Evolutionary conservation across 2,113 vertebrate genomes (phyloP).

Genomic region (Melozone crissalis): DNA sequence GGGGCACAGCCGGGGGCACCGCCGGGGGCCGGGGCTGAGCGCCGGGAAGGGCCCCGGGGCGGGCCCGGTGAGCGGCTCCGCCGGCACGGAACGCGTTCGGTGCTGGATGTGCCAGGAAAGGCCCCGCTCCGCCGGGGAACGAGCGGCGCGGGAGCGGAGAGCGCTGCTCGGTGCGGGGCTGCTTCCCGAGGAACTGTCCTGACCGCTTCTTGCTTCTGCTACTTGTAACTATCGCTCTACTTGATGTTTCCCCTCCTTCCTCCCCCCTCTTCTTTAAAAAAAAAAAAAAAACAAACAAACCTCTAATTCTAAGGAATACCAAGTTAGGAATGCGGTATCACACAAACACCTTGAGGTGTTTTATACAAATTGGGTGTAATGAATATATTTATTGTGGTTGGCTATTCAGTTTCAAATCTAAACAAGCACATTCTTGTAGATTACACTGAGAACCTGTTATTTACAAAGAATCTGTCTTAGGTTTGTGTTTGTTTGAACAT

Average conservation of each 20-base stretch:
- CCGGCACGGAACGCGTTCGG: rapidly evolving
- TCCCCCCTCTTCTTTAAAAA: rapidly evolving
- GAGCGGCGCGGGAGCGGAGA: not conserved
- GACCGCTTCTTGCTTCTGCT: not conserved
- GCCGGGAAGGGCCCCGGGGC: not conserved
- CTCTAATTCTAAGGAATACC: not conserved
- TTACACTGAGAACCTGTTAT: no score
- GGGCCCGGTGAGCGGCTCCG: not conserved
- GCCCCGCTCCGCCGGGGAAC: rapidly evolving
- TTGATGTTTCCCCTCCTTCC: not conserved
- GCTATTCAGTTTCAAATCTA: not conserved
- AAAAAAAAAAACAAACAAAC: not conserved
- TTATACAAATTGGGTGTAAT: not conserved
- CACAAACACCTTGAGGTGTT: not conserved
- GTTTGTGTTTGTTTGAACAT: not conserved
- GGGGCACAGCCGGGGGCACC: not conserved
- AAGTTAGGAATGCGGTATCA: rapidly evolving
- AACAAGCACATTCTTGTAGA: rapidly evolving
- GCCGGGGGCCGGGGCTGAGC: not conserved
- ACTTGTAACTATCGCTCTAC: rapidly evolving
- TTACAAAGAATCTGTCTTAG: not conserved
- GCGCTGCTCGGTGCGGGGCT: rapidly evolving
- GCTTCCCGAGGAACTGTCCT: rapidly evolving
- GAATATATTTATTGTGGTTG: not conserved
- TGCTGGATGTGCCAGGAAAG: rapidly evolving